Percentiles rank a stretch among this genome's conserved stretches.
These are phyloP conservation scores for Macrostomum lignano DNA, from an alignment of 1,140 invertebrate species.

Conservation along the genomic window DNA sequence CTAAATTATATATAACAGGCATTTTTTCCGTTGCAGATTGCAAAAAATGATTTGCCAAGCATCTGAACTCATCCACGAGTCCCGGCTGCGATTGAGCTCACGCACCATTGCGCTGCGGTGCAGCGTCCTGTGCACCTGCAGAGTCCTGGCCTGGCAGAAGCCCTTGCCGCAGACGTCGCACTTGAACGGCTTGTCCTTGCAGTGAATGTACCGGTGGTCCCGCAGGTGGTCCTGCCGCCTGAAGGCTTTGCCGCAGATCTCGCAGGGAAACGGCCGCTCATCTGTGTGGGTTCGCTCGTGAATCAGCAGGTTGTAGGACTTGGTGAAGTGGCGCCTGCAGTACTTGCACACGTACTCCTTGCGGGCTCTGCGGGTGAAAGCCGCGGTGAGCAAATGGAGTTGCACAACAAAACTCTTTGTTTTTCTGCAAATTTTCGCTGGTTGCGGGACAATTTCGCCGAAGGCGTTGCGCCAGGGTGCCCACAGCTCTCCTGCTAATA, in stretches of 20 bases:
- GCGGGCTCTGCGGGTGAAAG: constrained; percentile 38
- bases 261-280: constrained; percentile 79
- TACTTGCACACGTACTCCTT: constrained; percentile 94
- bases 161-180: constrained; percentile 77
- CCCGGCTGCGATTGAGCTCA: too few species aligned
- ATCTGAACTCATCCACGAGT: too few species aligned
- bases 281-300: constrained; percentile 89
- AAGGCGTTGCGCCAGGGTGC: too few species aligned
- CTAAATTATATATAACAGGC: too few species aligned
- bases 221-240: constrained; percentile 71
- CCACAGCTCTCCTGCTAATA: too few species aligned
- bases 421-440: too few species aligned
- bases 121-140: constrained; percentile 57
- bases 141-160: constrained; percentile 68
- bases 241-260: constrained; percentile 88
- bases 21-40: too few species aligned
- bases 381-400: too few species aligned
- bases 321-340: constrained; percentile 81
- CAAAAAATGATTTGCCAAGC: too few species aligned
- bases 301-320: constrained; percentile 84
- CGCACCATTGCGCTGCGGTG: too few species aligned
- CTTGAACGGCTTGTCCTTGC: constrained; percentile 83
- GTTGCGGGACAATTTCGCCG: too few species aligned
- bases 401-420: too few species aligned
- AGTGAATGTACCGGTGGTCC: constrained; percentile 82